phyloP scores from a whole-genome alignment of 37 sponge, comb jelly and placozoan genomes.

The Tethya wilhelma region DNA sequence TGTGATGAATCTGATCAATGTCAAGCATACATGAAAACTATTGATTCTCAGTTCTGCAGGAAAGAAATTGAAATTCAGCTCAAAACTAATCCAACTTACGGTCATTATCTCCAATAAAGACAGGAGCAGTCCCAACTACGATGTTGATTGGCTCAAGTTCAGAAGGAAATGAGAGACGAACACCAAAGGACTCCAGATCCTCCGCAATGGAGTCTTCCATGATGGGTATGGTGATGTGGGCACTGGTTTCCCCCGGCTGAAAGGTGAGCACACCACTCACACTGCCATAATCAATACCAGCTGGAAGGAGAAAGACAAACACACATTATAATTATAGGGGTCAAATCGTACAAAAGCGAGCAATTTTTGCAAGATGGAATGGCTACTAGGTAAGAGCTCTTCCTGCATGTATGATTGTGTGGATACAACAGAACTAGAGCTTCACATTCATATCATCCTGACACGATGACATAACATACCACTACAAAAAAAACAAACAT shows the following conservation, averaged over 20 bases:
- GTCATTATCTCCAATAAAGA: neutral
- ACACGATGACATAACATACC: too few relatives aligned
- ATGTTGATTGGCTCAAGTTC: neutral
- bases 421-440: too few relatives aligned
- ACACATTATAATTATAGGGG: too few relatives aligned
- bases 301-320: too few relatives aligned
- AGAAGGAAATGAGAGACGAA: neutral
- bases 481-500: too few relatives aligned
- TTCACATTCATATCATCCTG: too few relatives aligned
- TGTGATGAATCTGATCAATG: too few relatives aligned
- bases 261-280: neutral
- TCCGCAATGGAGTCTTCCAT: neutral
- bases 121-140: neutral
- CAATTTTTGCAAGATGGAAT: too few relatives aligned
- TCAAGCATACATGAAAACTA: neutral
- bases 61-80: neutral
- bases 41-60: neutral
- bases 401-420: too few relatives aligned
- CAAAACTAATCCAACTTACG: neutral
- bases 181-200: neutral
- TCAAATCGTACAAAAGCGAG: too few relatives aligned
- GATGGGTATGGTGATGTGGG: neutral
- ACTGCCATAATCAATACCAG: too few relatives aligned
- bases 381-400: too few relatives aligned
- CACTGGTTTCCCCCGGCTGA: neutral